Evolutionary conservation across 2,797 vertebrate species (phyloP).

Genomic region (Vultur gryphus): DNA sequence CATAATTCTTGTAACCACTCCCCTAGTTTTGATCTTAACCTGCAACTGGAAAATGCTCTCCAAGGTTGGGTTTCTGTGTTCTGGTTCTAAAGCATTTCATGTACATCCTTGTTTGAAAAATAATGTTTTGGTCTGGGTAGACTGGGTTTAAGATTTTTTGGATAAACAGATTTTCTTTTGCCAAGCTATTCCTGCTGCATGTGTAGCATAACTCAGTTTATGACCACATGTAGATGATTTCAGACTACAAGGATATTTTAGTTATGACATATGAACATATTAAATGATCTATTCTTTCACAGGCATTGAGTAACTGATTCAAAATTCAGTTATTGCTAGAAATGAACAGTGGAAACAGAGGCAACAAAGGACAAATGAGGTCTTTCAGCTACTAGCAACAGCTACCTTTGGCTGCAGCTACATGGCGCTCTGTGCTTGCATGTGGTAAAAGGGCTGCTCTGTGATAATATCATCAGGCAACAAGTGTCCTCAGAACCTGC

Average conservation of each 20-base stretch:
- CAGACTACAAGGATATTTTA: not conserved
- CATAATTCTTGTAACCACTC: fast-evolving
- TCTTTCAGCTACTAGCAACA: not conserved
- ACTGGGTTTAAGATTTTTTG: not conserved
- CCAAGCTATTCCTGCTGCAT: not conserved
- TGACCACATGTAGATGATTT: not conserved
- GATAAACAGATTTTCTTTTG: not conserved
- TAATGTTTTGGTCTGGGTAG: not conserved
- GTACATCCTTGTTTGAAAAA: not conserved
- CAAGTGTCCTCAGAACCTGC: not conserved
- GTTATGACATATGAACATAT: not conserved
- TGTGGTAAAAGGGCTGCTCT: not conserved
- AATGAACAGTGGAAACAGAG: not conserved
- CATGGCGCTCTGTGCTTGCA: not conserved
- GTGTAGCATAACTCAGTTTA: not conserved
- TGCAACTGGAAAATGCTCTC: not conserved
- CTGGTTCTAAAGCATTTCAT: not conserved
- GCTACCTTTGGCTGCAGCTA: not conserved
- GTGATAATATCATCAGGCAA: not conserved
- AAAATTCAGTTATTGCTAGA: not conserved
- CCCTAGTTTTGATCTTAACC: not conserved
- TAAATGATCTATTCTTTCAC: not conserved
- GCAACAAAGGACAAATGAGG: not conserved
- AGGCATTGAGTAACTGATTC: not conserved
- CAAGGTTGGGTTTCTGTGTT: not conserved